Evolutionary conservation across 92 coral and sea anemone genomes (phyloP), one percentile per base, ranked within the genome.

Genomic region (Heliopora coerulea): DNA sequence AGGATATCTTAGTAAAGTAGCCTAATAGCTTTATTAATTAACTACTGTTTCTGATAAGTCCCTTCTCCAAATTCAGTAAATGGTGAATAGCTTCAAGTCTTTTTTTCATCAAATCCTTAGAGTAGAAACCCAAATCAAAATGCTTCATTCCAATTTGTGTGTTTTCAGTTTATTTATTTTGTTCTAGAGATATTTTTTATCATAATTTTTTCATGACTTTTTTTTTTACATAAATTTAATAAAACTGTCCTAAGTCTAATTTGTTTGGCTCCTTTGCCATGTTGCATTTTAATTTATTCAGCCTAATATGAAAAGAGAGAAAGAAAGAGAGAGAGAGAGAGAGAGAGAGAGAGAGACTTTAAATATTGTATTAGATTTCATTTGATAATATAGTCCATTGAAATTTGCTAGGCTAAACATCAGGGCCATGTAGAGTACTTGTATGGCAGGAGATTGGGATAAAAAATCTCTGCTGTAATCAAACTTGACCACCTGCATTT

Each of bases 121-220:
- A 8, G 52, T 46, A 15, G 12, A 46, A 15, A 2, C n/a, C 3
- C n/a, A 46, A 15, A 6, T 37, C 52, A 8, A 8, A 8, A 46
- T 6, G 48, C 41, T 19, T 39, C 29, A 33, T 19, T 28, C 1
- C 24, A 15, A 21, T 19, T 32, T 61, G 1, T 11, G 0, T 61
- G 34, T n/a, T 18, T 30, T 61, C 48, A 0, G 20, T 37, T 19
- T 44, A 29, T 19, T 65, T 27, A 8, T n/a, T 42, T 28, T 49
- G 23, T 67, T 33, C 19, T 23, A 3, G 35, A 24, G 24, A 67
- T 20, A 3, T 12, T 27, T 42, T 46, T 46, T 39, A 29, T 67
- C 74, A 48, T 67, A 9, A 65, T 67, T 67, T 67, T 67, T 67
- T 67, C 21, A 46, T 67, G 74, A 67, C 8, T 49, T 5, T 3